phyloP scores from a whole-genome alignment of 2,888 invertebrate species.

The Diarsia mendica region DNA sequence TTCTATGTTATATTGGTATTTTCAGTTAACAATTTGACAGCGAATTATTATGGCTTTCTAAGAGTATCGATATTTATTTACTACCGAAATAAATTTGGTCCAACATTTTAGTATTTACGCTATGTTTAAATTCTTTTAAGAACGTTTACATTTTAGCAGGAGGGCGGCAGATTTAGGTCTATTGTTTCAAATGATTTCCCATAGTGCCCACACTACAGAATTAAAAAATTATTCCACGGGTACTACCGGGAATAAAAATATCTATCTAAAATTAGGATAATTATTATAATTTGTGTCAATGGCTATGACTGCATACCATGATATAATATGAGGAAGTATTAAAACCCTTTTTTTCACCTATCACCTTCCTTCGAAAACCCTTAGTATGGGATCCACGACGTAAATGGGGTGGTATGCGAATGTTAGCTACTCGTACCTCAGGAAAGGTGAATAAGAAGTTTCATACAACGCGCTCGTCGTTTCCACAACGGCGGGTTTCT shows the following conservation, averaged over 20 bases:
- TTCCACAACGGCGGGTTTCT: conserved; percentile 37
- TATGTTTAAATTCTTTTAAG: background rate
- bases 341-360: background rate
- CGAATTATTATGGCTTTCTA: background rate
- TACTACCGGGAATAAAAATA: too few relatives aligned
- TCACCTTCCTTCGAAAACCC: background rate
- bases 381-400: conserved; percentile 43
- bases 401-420: conserved; percentile 42
- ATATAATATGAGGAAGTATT: too few relatives aligned
- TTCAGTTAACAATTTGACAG: background rate
- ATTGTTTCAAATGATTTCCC: background rate
- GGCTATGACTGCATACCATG: too few relatives aligned
- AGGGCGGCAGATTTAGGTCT: background rate
- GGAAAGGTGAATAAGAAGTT: conserved; percentile 46
- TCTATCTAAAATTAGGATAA: too few relatives aligned
- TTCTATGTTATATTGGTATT: background rate
- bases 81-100: too few relatives aligned
- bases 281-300: too few relatives aligned
- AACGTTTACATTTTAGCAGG: background rate
- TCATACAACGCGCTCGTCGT: conserved; percentile 35
- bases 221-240: background rate
- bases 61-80: background rate
- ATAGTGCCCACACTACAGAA: background rate
- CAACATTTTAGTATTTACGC: too few relatives aligned
- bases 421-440: conserved; percentile 32